Percentiles rank a stretch among this genome's conserved stretches.
phyloP scores from a whole-genome alignment of 2,113 vertebrate genomes.

The Eclectus roratus region DNA sequence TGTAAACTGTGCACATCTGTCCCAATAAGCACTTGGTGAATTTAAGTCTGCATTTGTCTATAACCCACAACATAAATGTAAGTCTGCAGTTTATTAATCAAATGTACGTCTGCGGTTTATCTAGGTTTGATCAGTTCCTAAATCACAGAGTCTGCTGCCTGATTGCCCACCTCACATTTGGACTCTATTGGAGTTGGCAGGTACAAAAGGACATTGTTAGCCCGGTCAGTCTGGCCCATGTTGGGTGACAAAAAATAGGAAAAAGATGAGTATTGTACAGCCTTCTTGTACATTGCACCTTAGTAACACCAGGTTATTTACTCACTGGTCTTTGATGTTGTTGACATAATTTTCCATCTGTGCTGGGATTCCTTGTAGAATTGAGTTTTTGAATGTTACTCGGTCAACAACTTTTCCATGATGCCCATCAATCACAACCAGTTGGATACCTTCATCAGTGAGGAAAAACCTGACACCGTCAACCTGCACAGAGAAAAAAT shows the following conservation, averaged over 20 bases:
- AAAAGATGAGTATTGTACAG: background rate
- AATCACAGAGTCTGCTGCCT: background rate
- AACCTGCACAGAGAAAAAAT: conserved; percentile 73
- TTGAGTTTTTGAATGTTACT: conserved; percentile 79
- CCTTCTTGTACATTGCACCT: background rate
- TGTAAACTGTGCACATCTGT: background rate
- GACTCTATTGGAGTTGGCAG: background rate
- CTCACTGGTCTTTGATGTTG: conserved; percentile 85
- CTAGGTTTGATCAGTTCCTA: background rate
- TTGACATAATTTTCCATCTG: conserved; percentile 87
- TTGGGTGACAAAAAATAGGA: background rate
- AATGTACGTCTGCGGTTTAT: background rate
- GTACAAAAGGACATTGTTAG: background rate
- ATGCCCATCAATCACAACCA: conserved; percentile 85
- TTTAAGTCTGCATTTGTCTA: background rate
- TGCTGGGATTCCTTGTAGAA: conserved; percentile 88
- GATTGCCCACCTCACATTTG: background rate
- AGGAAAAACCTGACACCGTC: conserved; percentile 82
- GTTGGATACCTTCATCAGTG: conserved; percentile 85
- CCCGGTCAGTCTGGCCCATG: background rate
- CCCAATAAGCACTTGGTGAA: background rate
- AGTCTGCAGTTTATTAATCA: background rate
- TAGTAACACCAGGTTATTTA: background rate
- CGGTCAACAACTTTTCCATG: conserved; percentile 82
- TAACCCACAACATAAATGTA: background rate